Evolutionary conservation across 1,140 invertebrate species (phyloP).

Genomic region (Palaemon carinicauda): DNA sequence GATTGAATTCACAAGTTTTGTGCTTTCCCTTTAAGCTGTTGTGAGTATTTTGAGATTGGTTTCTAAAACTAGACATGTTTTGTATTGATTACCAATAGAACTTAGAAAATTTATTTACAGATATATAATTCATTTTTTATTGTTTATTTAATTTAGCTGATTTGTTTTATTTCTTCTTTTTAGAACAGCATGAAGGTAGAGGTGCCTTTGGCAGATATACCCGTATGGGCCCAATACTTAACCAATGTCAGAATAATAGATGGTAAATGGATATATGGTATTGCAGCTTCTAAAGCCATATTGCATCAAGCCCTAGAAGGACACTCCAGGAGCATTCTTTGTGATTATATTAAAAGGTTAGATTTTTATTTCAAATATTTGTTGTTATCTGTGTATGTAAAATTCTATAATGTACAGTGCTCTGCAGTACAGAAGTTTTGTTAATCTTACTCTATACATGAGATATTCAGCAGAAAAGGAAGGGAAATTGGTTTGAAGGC

Average conservation of each 20-base stretch:
- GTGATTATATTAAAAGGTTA: constrained; percentile 33
- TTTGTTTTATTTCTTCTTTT: not conserved
- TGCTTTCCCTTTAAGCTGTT: too few species aligned
- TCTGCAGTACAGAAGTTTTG: not conserved
- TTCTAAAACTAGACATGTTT: not conserved
- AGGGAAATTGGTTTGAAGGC: too few species aligned
- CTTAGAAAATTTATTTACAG: not conserved
- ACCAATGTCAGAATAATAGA: constrained; percentile 17
- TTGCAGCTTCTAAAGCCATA: constrained; percentile 7
- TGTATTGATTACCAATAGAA: not conserved
- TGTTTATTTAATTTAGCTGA: not conserved
- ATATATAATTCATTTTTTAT: not conserved
- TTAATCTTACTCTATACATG: too few species aligned
- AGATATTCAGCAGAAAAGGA: too few species aligned
- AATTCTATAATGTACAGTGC: not conserved
- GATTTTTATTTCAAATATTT: not conserved
- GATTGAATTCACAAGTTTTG: too few species aligned
- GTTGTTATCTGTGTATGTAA: not conserved
- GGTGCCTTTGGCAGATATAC: not conserved
- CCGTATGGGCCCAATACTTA: constrained; percentile 17
- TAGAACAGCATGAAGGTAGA: not conserved
- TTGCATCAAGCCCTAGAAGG: constrained; percentile 21
- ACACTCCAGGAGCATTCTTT: constrained; percentile 28
- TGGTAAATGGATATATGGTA: constrained; percentile 18
- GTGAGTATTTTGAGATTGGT: too few species aligned